Percentiles rank a stretch among this genome's conserved stretches.
phyloP scores from a whole-genome alignment of 2,113 vertebrate genomes.

The Nibea coibor region DNA sequence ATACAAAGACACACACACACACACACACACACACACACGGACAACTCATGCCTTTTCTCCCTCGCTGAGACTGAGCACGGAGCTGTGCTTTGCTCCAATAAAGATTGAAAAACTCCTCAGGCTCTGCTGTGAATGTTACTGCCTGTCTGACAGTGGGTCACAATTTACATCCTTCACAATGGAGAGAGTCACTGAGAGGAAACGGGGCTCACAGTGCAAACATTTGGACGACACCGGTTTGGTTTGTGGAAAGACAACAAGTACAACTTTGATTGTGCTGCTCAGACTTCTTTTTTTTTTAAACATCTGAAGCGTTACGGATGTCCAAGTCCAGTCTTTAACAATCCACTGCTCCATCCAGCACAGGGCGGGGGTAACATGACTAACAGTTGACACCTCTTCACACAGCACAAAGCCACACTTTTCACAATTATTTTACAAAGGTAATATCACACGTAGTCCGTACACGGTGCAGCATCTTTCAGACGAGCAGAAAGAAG shows the following conservation, averaged over 20 bases:
- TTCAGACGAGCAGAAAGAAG: constrained; percentile 34
- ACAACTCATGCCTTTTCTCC: constrained; percentile 64
- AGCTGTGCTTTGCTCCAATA: constrained; percentile 60
- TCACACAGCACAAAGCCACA: constrained; percentile 65
- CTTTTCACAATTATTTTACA: constrained; percentile 68
- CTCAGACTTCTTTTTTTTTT: constrained; percentile 22
- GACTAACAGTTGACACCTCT: constrained; percentile 38
- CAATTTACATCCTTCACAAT: constrained; percentile 66
- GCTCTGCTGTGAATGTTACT: constrained; percentile 68
- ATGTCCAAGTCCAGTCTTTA: constrained; percentile 45
- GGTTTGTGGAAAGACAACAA: constrained; percentile 39
- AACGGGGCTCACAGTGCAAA: constrained; percentile 67
- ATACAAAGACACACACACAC: constrained; percentile 38
- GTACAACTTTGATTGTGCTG: constrained; percentile 52
- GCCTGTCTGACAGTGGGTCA: constrained; percentile 61
- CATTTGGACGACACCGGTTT: constrained; percentile 59
- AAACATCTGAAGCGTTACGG: constrained; percentile 12
- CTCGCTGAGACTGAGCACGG: constrained; percentile 53
- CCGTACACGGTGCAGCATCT: constrained; percentile 48
- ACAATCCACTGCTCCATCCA: constrained; percentile 42
- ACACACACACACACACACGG: constrained; percentile 41
- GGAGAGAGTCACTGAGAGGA: constrained; percentile 54
- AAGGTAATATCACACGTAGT: constrained; percentile 52
- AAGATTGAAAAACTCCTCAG: constrained; percentile 47
- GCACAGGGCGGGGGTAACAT: constrained; percentile 25